Evolutionary conservation across 2,113 vertebrate species (phyloP).

Genomic region (Strigops habroptila): DNA sequence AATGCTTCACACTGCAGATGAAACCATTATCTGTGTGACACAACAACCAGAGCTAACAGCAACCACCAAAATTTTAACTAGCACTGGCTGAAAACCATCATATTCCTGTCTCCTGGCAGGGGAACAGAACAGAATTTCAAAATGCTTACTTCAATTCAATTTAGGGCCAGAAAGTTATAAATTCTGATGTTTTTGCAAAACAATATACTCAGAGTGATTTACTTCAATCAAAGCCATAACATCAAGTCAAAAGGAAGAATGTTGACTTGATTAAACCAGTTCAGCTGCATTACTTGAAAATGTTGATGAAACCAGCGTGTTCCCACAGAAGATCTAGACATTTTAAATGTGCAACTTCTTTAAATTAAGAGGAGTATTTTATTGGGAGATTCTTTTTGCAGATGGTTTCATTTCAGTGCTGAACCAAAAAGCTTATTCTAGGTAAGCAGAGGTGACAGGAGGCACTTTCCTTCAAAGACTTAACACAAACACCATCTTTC

Average conservation of each 20-base stretch:
- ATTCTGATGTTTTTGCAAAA: constrained; percentile 27
- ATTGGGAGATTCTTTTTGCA: constrained; percentile 28
- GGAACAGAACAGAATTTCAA: constrained; percentile 18
- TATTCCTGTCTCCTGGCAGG: not conserved
- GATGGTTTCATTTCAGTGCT: constrained; percentile 20
- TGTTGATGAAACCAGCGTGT: constrained; percentile 53
- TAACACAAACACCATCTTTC: not conserved
- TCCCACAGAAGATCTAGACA: not conserved
- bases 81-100: not conserved
- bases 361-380: constrained; percentile 30
- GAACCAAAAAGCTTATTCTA: not conserved
- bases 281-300: not conserved
- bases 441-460: constrained; percentile 7
- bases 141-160: not conserved
- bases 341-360: constrained; percentile 20
- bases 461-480: not conserved
- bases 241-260: constrained; percentile 29
- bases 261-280: constrained; percentile 50
- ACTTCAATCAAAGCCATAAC: constrained; percentile 35
- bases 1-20: not conserved
- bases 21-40: not conserved
- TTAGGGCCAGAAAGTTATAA: not conserved
- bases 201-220: constrained; percentile 6
- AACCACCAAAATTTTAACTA: not conserved
- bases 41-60: not conserved